Percentiles rank a stretch among this genome's conserved stretches.
These are phyloP conservation scores for Ptiloglossa arizonensis DNA, from an alignment of 1,140 invertebrate species.

Conservation along the genomic window DNA sequence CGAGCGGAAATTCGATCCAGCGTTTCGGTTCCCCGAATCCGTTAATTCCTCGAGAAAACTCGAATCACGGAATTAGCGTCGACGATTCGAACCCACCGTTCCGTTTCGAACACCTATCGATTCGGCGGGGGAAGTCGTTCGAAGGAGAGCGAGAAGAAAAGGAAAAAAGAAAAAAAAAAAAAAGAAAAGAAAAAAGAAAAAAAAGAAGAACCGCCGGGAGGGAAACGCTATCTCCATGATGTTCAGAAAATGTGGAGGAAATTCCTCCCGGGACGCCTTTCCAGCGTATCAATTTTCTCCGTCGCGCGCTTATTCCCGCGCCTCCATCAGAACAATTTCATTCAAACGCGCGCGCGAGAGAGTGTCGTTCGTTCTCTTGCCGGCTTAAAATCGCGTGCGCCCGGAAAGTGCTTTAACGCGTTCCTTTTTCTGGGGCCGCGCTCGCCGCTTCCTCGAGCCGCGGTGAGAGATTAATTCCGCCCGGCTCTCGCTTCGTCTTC, in stretches of 20 bases:
- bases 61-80: no score
- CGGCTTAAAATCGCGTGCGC: constrained; percentile 45
- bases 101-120: not conserved
- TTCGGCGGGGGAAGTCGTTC: not conserved
- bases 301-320: constrained; percentile 43
- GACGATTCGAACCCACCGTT: not conserved
- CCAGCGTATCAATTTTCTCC: constrained; percentile 52
- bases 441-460: constrained; percentile 60
- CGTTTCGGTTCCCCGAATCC: no score
- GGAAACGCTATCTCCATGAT: constrained; percentile 34
- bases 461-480: constrained; percentile 66
- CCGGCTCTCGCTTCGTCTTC: constrained; percentile 39
- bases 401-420: constrained; percentile 41
- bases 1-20: no score
- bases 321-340: constrained; percentile 51
- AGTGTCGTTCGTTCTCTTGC: constrained; percentile 29
- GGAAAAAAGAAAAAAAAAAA: constrained; percentile 11
- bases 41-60: no score
- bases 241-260: constrained; percentile 42
- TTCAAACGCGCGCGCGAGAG: constrained; percentile 30
- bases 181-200: constrained; percentile 8
- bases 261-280: constrained; percentile 48
- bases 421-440: constrained; percentile 38
- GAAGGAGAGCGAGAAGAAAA: not conserved
- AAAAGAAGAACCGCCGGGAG: not conserved